Percentiles rank a stretch among this genome's conserved stretches.
These are phyloP conservation scores for Falco peregrinus DNA, from an alignment of 2,797 vertebrate genomes.

Conservation along the genomic window DNA sequence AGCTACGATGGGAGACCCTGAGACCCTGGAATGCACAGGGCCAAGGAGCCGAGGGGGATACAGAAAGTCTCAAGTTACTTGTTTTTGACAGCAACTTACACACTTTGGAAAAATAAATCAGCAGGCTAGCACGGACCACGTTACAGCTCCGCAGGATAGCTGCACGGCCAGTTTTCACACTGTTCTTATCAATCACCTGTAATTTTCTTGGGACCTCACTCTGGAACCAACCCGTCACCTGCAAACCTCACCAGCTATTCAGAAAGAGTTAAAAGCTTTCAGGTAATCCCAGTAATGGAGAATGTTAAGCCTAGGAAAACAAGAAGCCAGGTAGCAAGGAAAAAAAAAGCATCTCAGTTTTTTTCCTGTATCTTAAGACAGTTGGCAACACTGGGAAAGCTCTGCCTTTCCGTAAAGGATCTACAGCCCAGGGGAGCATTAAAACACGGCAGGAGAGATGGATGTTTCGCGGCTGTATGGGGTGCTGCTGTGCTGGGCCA, in stretches of 20 bases:
- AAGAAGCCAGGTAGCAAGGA: not conserved
- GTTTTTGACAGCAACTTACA: not conserved
- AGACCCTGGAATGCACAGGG: not conserved
- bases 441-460: rapidly evolving
- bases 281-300: not conserved
- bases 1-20: not conserved
- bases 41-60: not conserved
- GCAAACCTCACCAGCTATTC: not conserved
- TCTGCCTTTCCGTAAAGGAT: not conserved
- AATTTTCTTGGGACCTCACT: no score
- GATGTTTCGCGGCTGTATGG: rapidly evolving
- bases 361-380: not conserved
- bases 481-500: not conserved
- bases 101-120: not conserved
- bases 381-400: not conserved
- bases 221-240: not conserved
- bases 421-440: not conserved
- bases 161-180: rapidly evolving
- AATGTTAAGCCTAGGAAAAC: not conserved
- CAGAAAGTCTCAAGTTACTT: not conserved
- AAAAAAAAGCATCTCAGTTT: not conserved
- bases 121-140: rapidly evolving
- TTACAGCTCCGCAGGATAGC: not conserved
- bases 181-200: not conserved
- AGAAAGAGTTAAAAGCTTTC: not conserved